Conservation (phyloP, 2,888 invertebrate genomes). For the Yponomeuta sedellus region DNA sequence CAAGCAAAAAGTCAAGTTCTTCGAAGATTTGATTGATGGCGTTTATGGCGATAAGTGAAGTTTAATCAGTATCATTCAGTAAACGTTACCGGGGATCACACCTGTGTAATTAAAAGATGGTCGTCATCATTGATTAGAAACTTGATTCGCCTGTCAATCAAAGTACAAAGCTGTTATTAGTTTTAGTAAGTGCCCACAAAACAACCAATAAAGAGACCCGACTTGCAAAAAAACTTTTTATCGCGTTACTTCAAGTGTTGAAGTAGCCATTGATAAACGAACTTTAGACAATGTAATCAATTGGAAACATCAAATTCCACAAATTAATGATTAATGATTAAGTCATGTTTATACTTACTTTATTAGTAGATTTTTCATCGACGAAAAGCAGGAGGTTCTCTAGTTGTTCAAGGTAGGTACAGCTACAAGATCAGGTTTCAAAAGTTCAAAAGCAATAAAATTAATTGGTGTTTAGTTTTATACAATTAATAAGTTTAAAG, state of each 20-base stretch:
- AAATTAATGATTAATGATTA: neutral
- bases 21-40: neutral
- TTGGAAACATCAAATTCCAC: neutral
- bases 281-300: neutral
- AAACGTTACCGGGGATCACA: neutral
- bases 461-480: too few relatives aligned
- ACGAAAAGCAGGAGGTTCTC: too few relatives aligned
- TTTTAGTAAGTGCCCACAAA: neutral
- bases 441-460: too few relatives aligned
- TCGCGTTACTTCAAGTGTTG: neutral
- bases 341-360: neutral
- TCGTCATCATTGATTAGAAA: neutral
- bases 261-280: neutral
- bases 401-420: too few relatives aligned
- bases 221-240: neutral
- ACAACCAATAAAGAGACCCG: neutral
- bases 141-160: slow-evolving; percentile 1
- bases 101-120: neutral
- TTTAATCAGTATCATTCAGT: slow-evolving; percentile 3
- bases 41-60: neutral
- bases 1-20: neutral
- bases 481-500: too few relatives aligned
- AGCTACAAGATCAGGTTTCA: too few relatives aligned
- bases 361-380: neutral
- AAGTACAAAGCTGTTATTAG: neutral